Conservation (phyloP, 2,888 invertebrate species). For the Iselma pallidipennis region DNA sequence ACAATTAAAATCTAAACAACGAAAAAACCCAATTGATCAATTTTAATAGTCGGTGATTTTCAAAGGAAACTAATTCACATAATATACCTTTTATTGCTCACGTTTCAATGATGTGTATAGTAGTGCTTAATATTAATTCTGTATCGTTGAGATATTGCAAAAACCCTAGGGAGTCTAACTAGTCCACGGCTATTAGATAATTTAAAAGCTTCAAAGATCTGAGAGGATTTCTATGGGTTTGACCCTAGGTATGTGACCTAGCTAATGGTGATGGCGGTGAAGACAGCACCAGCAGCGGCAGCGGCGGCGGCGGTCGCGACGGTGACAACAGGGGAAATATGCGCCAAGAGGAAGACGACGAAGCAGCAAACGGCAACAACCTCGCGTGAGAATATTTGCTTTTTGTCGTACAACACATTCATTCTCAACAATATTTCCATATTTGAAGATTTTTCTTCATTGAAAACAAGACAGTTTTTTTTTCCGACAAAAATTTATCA, state of each 20-base stretch:
- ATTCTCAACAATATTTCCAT: too few relatives aligned
- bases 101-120: not conserved
- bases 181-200: not conserved
- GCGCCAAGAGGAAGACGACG: too few relatives aligned
- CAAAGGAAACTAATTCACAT: not conserved
- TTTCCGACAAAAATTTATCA: too few relatives aligned
- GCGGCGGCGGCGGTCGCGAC: not conserved
- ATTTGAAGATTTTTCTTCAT: too few relatives aligned
- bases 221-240: not conserved
- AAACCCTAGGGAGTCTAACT: not conserved
- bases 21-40: too few relatives aligned
- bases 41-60: not conserved
- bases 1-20: not conserved
- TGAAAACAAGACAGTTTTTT: too few relatives aligned
- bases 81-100: not conserved
- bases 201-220: not conserved
- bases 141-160: not conserved
- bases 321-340: not conserved
- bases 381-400: not conserved
- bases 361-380: not conserved
- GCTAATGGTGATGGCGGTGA: not conserved
- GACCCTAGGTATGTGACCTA: not conserved
- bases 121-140: not conserved
- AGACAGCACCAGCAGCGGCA: not conserved
- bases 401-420: too few relatives aligned